These are phyloP conservation scores for Osmerus mordax DNA, from an alignment of 2,113 vertebrate species.

Conservation along the genomic window DNA sequence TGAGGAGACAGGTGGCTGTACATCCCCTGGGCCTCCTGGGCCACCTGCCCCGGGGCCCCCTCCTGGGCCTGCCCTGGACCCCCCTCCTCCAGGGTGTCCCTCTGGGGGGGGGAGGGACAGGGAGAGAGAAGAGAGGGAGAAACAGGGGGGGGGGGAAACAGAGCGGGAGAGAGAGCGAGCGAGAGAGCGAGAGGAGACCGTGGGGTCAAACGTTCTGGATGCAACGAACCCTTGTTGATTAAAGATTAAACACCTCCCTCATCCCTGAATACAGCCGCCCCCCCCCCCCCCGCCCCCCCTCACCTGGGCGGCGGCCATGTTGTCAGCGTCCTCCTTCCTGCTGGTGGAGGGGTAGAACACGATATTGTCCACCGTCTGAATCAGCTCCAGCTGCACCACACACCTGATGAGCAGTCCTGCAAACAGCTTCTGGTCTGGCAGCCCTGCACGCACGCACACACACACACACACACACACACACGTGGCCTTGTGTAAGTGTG, in stretches of 20 bases:
- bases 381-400: conserved; percentile 94
- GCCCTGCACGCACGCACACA: conserved; percentile 50
- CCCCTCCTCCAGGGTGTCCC: conserved; percentile 78
- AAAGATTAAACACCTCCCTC: not conserved
- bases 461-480: not conserved
- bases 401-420: conserved; percentile 96
- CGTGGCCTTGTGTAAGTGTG: not conserved
- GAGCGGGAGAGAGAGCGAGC: not conserved
- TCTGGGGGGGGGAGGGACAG: conserved; percentile 62
- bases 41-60: conserved; percentile 31
- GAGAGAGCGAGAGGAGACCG: too few relatives aligned
- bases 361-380: conserved; percentile 96
- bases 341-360: conserved; percentile 95
- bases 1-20: conserved; percentile 87
- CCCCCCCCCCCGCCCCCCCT: conserved; percentile 73
- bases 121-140: not conserved
- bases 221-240: too few relatives aligned
- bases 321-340: conserved; percentile 96
- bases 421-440: conserved; percentile 90
- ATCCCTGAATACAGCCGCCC: conserved; percentile 23
- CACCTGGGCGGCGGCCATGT: conserved; percentile 96
- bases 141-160: not conserved
- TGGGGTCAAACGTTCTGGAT: too few relatives aligned
- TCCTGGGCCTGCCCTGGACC: conserved; percentile 68
- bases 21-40: conserved; percentile 91